Base-by-base conservation (phyloP, 1,140 invertebrate species). In the Prorops nasuta region DNA sequence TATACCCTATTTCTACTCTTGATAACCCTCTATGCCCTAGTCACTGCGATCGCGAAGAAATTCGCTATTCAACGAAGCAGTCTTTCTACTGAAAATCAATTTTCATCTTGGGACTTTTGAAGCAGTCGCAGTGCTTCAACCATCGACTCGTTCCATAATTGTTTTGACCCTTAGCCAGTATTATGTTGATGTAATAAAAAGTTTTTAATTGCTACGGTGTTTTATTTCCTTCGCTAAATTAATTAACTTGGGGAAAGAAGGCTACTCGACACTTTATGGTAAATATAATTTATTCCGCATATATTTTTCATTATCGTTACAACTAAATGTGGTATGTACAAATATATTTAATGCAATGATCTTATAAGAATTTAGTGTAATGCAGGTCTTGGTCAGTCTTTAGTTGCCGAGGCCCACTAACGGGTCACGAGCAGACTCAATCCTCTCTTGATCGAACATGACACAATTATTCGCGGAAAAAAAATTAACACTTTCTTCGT, bases 361-460 rank as follows among this genome's bases (percentile, higher is more conserved):
- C 63, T 68, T 70, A 71, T 47, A 66, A 65, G 59, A 66, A 67
- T 66, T 70, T 67, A 73, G 56, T 71, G 59, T 75, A 74, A 77
- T 76, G 72, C 70, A 75, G 72, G 67, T 76, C 70, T 76, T 69
- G 66, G 62, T 75, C 73, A 76, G 73, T 76, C 73, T 74, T 77
- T 60, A 63, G 56, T 71, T 73, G 67, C 67, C 56, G 69, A 74
- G 67, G 63, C 70, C 64, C 58, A 34, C 54, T 46, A 51, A 63
- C 43, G 64, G 45, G 45, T 63, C 40, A 56, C 66, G 42, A 67
- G 51, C 60, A 70, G 59, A 65, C 57, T 55, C 58, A 45, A 58
- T 63, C 49, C 22, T 60, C 41, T 47, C 43, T 58, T 44, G 41
- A 58, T 56, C 51, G 46, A 55, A 62, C 49, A 41, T 48, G 49